Conservation (phyloP, 2,113 vertebrate genomes). For the Nibea coibor region DNA sequence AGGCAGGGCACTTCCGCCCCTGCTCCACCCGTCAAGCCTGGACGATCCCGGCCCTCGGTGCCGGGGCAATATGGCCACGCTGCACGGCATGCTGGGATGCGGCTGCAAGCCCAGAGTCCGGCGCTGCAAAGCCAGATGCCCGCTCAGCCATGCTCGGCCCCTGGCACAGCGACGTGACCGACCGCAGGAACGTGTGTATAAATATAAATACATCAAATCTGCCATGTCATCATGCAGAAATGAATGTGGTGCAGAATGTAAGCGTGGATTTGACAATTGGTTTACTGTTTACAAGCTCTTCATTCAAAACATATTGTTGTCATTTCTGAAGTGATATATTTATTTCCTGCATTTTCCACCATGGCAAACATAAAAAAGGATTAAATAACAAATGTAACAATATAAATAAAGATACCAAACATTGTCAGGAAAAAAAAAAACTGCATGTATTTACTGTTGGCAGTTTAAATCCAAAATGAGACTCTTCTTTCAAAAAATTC, state of each 20-base stretch:
- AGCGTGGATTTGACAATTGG: not conserved
- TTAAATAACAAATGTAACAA: not conserved
- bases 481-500: not conserved
- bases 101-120: conserved; percentile 70
- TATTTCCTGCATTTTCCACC: not conserved
- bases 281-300: not conserved
- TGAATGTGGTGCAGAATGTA: conserved; percentile 3
- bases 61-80: conserved; percentile 78
- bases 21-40: conserved; percentile 54
- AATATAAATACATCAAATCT: conserved; percentile 14
- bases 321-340: not conserved
- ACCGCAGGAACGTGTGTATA: conserved; percentile 4
- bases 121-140: conserved; percentile 76
- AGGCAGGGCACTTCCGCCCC: conserved; percentile 78
- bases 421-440: not conserved
- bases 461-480: not conserved
- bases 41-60: conserved; percentile 59
- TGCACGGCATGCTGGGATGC: conserved; percentile 73
- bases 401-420: conserved; percentile 3
- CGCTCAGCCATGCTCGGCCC: conserved; percentile 55
- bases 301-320: not conserved
- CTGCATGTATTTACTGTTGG: no score
- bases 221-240: conserved; percentile 16
- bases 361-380: not conserved
- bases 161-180: conserved; percentile 43